Base-by-base conservation (phyloP, 2,888 invertebrate species). In the Dione vanillae region DNA sequence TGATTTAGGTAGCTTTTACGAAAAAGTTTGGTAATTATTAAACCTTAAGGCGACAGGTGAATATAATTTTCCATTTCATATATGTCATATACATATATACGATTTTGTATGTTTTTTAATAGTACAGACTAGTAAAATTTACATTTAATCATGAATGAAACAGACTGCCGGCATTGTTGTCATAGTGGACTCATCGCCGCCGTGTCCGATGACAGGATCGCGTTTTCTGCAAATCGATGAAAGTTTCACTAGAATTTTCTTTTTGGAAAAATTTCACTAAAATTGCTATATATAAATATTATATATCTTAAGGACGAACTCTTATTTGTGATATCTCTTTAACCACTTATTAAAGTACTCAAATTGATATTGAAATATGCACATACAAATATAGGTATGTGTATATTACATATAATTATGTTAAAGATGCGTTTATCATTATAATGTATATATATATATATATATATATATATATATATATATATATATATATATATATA, bases 191-290 rank as follows among this genome's bases (percentile, higher is more conserved):
- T 61, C 61, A n/a, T 61, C 43, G 59, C 35, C 62, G 66, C 19
- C 61, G 71, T 61, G 45, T 61, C 61, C 61, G 27, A 9, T 61
- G 61, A 61, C 61, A 35, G 7, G 45, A 27, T 35, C 27, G 61
- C 37, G 14, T 54, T 54, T 45, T 61, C 61, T 64, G 64, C 64
- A 49, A 64, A 64, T 64, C 64, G 49, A 64, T 64, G 64, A 64
- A 64, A 64, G 12, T 64, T 19, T 14, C 35, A 49, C 47, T 40
- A 40, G 64, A 49, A 16, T 64, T 12, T 43, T 61, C 20, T 45
- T 27, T 43, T 27, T 20, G 43, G 9, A 27, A n/a, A 27, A 20
- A 43, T 54, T 5, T 8, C 0, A 11, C 16, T 56, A 2, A 56
- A 56, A 40, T 10, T 10, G 27, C 27, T 27, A 5, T 5, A 27